These are phyloP conservation scores for Leptodactylus fuscus DNA, from an alignment of 2,113 vertebrate species.

Conservation along the genomic window DNA sequence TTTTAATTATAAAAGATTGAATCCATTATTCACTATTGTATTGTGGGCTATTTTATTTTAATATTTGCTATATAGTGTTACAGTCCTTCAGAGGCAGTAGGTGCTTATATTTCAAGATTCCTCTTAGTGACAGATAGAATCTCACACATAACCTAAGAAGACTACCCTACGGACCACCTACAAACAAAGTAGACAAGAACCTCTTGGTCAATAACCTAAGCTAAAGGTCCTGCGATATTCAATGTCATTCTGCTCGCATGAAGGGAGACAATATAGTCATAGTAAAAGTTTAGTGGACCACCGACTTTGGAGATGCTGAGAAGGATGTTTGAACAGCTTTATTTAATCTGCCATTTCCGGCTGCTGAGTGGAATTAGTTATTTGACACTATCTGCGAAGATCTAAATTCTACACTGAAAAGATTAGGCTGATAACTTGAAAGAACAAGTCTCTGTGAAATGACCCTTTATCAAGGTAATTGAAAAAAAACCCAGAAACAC, in stretches of 20 bases:
- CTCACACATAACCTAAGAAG: not conserved
- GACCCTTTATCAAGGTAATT: conserved; percentile 53
- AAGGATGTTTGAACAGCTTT: conserved; percentile 66
- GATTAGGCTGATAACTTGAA: conserved; percentile 61
- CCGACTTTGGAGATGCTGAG: conserved; percentile 32
- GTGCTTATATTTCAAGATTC: not conserved
- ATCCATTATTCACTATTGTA: not conserved
- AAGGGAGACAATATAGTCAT: conserved; percentile 43
- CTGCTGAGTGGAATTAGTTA: conserved; percentile 66
- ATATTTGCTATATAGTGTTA: not conserved
- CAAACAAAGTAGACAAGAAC: not conserved
- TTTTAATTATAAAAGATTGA: not conserved
- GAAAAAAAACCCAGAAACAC: conserved; percentile 39
- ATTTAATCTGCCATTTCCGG: conserved; percentile 67
- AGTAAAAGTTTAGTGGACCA: conserved; percentile 42
- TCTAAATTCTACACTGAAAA: conserved; percentile 60
- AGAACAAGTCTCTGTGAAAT: conserved; percentile 52
- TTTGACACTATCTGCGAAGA: conserved; percentile 66
- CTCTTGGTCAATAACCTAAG: conserved; percentile 34
- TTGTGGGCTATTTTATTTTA: not conserved
- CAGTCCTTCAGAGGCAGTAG: not conserved
- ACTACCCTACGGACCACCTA: conserved; percentile 51
- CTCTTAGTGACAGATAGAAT: conserved; percentile 12
- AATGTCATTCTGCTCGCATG: conserved; percentile 35
- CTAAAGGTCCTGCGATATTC: conserved; percentile 44